Base-by-base conservation (phyloP, 2,113 vertebrate genomes). In the Struthio camelus region DNA sequence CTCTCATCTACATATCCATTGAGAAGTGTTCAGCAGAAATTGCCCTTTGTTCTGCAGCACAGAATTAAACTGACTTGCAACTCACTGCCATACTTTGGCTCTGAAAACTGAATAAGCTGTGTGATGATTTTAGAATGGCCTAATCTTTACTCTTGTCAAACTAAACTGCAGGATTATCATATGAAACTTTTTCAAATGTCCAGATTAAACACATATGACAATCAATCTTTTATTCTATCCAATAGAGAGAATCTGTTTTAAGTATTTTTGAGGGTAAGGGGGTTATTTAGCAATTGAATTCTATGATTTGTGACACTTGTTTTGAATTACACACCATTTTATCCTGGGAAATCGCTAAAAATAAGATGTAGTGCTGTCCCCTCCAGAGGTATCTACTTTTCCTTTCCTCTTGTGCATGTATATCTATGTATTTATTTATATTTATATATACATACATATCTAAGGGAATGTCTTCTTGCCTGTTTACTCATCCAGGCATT, bases 1-100 rank as follows among this genome's bases (percentile, higher is more conserved):
- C 72, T 93, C 91, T 97, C 95, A 98, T 98, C 97, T 98, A 67
- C 98, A 98, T 97, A 97, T 89, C 97, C 97, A 94, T 93, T 78
- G 97, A 98, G 98, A 95, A 97, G 96, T 97, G 94, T 96, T 94
- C 93, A 96, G 94, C 70, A 96, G 91, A 98, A 97, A 97, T 97
- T 97, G 85, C 75, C 89, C 96, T 98, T 98, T 98, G 97, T 98
- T 97, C 97, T 97, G 82, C 87, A 95, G 71, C 82, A 91, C 61
- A 89, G 94, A 95, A 97, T 97, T 97, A 97, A 97, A 80, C 91
- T 95, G 85, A 75, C 95, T 97, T 97, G 93, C 91, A 96, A 91
- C 89, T 97, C 88, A 77, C 78, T 95, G 77, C 78, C 93, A 56
- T 97, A 91, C 86, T 96, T 95, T 75, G 93, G 88, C 54, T 78